phyloP scores from a whole-genome alignment of 1,140 invertebrate genomes.

The Megalopta genalis region DNA sequence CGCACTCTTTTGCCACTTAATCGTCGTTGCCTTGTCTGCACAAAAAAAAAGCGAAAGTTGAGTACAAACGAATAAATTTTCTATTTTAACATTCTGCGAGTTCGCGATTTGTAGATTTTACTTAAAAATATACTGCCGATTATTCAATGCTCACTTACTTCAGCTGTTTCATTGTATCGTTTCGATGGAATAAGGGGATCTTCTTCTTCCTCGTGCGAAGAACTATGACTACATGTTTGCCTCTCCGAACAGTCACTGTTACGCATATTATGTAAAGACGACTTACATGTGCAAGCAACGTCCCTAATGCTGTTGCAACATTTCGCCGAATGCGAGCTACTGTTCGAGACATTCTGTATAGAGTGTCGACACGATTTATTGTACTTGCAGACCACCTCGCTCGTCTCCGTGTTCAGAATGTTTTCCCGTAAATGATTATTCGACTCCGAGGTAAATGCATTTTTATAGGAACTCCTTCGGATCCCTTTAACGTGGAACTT shows the following conservation, averaged over 20 bases:
- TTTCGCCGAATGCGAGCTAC: slow-evolving; percentile 49
- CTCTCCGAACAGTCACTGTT: slow-evolving; percentile 15
- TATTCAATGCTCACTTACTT: slow-evolving; percentile 54
- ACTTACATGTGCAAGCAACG: slow-evolving; percentile 42
- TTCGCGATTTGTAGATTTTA: no score
- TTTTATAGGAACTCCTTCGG: slow-evolving; percentile 27
- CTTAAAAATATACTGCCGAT: not conserved
- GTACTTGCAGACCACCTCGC: slow-evolving; percentile 28
- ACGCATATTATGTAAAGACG: slow-evolving; percentile 22
- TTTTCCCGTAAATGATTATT: slow-evolving; percentile 45
- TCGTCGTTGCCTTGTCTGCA: slow-evolving; percentile 67
- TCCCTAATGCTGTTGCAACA: slow-evolving; percentile 41
- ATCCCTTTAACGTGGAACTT: slow-evolving; percentile 22
- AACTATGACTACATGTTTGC: slow-evolving; percentile 26
- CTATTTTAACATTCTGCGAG: no score
- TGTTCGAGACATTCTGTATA: slow-evolving; percentile 35
- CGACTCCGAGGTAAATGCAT: not conserved
- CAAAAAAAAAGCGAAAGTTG: not conserved
- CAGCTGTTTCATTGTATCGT: slow-evolving; percentile 49
- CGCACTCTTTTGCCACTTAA: slow-evolving; percentile 69
- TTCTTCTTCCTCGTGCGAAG: slow-evolving; percentile 45
- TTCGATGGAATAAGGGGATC: slow-evolving; percentile 54
- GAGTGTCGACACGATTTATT: slow-evolving; percentile 32
- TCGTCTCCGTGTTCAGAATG: not conserved
- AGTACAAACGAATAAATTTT: not conserved